A percentile compares a stretch with the other conserved stretches of the same genome.
These are phyloP conservation scores for Asobara japonica DNA, from an alignment of 1,140 invertebrate genomes.

Conservation along the genomic window DNA sequence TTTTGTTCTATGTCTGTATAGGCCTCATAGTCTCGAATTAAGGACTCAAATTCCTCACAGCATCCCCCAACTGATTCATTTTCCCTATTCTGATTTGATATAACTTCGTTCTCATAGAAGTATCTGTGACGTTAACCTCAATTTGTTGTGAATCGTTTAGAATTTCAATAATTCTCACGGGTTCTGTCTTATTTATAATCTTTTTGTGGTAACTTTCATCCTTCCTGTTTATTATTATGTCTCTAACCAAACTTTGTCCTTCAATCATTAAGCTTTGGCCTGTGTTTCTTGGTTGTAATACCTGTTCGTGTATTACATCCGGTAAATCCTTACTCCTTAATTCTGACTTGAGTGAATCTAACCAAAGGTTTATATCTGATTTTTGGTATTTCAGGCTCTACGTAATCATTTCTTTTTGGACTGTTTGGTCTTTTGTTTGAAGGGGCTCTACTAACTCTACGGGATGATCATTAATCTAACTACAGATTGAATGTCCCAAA, in stretches of 20 bases:
- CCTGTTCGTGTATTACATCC: slow-evolving; percentile 39
- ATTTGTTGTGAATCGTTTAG: slow-evolving; percentile 32
- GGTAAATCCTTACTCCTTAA: slow-evolving; percentile 40
- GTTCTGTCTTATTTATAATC: slow-evolving; percentile 37
- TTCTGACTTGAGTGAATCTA: slow-evolving; percentile 43
- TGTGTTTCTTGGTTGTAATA: slow-evolving; percentile 23
- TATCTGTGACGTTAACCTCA: slow-evolving; percentile 38
- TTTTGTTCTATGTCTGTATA: slow-evolving; percentile 28
- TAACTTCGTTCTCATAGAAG: slow-evolving; percentile 33
- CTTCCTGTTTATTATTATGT: slow-evolving; percentile 40
- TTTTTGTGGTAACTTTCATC: slow-evolving; percentile 42
- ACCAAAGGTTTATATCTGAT: too few relatives aligned
- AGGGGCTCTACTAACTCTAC: too few relatives aligned
- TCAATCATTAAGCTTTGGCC: slow-evolving; percentile 17
- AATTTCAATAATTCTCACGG: slow-evolving; percentile 36
- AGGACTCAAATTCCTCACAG: slow-evolving; percentile 37
- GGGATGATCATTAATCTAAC: too few relatives aligned
- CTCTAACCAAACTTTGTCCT: slow-evolving; percentile 38
- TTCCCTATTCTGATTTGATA: slow-evolving; percentile 37
- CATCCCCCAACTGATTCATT: slow-evolving; percentile 38
- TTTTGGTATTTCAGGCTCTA: too few relatives aligned
- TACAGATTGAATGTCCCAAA: too few relatives aligned
- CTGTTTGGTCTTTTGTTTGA: too few relatives aligned
- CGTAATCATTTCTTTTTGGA: too few relatives aligned
- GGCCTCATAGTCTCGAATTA: slow-evolving; percentile 40